Conservation (phyloP, 2,888 invertebrate genomes). For the Lithosia quadra region DNA sequence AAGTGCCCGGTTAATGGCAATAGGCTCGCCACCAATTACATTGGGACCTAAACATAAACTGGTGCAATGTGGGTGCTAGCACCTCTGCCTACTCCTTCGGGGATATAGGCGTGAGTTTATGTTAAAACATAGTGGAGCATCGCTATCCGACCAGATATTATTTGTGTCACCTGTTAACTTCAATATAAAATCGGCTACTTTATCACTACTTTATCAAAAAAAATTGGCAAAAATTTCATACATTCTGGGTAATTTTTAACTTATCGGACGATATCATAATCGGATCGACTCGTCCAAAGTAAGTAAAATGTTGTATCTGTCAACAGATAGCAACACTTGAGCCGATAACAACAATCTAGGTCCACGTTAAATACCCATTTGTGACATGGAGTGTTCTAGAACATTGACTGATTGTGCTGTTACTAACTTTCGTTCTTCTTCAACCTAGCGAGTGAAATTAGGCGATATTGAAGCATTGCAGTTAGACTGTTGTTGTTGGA, state of each 20-base stretch:
- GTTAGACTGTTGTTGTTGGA: too few species aligned
- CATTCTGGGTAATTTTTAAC: constrained; percentile 9
- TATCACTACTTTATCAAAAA: not conserved
- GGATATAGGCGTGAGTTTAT: too few species aligned
- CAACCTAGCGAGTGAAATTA: too few species aligned
- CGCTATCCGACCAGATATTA: not conserved
- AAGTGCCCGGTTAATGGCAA: too few species aligned
- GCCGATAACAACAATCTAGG: constrained; percentile 6
- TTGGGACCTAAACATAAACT: too few species aligned
- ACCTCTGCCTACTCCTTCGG: too few species aligned
- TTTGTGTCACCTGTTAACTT: not conserved
- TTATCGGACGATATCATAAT: constrained; percentile 26
- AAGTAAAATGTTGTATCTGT: constrained; percentile 18
- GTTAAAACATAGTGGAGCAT: too few species aligned
- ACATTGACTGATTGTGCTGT: not conserved
- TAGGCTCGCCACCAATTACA: too few species aligned
- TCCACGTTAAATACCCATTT: not conserved
- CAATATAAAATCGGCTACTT: not conserved
- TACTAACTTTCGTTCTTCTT: not conserved
- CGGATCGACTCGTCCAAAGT: constrained; percentile 20
- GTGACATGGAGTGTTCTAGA: constrained; percentile 11
- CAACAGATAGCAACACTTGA: constrained; percentile 15
- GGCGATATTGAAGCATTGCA: too few species aligned
- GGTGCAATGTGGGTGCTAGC: too few species aligned
- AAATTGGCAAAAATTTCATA: constrained; percentile 20